Evolutionary conservation across 2,888 invertebrate species (phyloP).

Genomic region (Archips xylosteana): DNA sequence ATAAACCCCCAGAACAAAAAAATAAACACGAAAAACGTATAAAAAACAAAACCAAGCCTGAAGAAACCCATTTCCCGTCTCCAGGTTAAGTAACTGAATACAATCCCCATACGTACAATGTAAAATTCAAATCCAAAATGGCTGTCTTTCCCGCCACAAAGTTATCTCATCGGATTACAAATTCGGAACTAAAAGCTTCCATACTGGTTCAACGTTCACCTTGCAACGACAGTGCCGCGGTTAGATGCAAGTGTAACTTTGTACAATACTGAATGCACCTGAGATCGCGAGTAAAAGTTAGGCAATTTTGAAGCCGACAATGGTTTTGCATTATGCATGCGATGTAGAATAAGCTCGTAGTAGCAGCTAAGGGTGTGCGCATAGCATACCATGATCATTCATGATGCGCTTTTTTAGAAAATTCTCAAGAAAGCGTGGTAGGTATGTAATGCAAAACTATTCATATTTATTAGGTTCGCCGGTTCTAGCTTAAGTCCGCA

Average conservation of each 20-base stretch:
- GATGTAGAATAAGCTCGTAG: slow-evolving; percentile 1
- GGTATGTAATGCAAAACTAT: too few species aligned
- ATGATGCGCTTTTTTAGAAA: not conserved
- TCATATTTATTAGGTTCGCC: too few species aligned
- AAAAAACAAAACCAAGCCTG: not conserved
- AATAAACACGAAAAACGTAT: not conserved
- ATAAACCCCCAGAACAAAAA: not conserved
- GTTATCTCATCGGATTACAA: not conserved
- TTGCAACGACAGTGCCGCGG: not conserved
- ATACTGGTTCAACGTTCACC: not conserved
- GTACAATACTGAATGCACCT: slow-evolving; percentile 21
- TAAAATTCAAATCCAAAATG: slow-evolving; percentile 11
- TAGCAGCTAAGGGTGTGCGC: slow-evolving; percentile 1
- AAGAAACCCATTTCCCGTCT: not conserved
- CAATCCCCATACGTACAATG: slow-evolving; percentile 3
- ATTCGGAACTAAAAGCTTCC: not conserved
- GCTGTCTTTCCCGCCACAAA: slow-evolving; percentile 10
- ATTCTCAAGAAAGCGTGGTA: too few species aligned
- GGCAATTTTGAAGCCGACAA: slow-evolving; percentile 18
- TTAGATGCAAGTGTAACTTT: slow-evolving; percentile 6
- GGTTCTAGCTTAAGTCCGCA: too few species aligned
- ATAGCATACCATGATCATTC: not conserved
- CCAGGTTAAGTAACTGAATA: slow-evolving; percentile 1
- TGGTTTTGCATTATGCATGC: slow-evolving; percentile 29
- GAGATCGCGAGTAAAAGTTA: slow-evolving; percentile 20